These are phyloP conservation scores for Zaprionus obscuricornis DNA, from an alignment of 2,888 invertebrate genomes.

Conservation along the genomic window DNA sequence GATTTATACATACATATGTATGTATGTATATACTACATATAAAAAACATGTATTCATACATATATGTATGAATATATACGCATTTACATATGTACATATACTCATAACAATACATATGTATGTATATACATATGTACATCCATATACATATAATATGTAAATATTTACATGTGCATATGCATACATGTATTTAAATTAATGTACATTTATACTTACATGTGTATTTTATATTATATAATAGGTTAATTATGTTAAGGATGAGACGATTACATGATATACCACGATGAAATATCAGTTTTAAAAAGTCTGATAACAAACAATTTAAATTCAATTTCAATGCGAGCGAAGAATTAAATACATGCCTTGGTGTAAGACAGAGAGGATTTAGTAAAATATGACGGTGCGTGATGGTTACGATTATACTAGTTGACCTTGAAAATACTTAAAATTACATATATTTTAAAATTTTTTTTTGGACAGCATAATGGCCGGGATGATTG, in stretches of 20 bases:
- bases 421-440: no score
- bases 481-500: constrained; percentile 79
- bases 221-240: constrained; percentile 5
- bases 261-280: constrained; percentile 33
- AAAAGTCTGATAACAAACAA: constrained; percentile 4
- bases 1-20: not conserved
- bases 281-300: constrained; percentile 6
- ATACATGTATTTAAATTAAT: constrained; percentile 1
- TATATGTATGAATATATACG: not conserved
- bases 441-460: constrained; percentile 1
- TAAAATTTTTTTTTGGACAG: constrained; percentile 51
- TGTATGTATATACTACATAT: not conserved
- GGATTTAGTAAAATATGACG: constrained; percentile 48
- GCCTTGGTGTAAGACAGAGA: not conserved
- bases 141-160: not conserved
- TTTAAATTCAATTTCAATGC: constrained; percentile 19
- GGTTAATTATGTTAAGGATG: constrained; percentile 17
- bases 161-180: not conserved
- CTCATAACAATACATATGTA: not conserved
- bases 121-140: not conserved
- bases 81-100: not conserved
- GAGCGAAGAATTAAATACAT: constrained; percentile 4
- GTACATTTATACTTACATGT: not conserved
- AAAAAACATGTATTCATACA: not conserved
- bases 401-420: no score